phyloP scores from a whole-genome alignment of 2,113 vertebrate genomes.

The Verasper variegatus region DNA sequence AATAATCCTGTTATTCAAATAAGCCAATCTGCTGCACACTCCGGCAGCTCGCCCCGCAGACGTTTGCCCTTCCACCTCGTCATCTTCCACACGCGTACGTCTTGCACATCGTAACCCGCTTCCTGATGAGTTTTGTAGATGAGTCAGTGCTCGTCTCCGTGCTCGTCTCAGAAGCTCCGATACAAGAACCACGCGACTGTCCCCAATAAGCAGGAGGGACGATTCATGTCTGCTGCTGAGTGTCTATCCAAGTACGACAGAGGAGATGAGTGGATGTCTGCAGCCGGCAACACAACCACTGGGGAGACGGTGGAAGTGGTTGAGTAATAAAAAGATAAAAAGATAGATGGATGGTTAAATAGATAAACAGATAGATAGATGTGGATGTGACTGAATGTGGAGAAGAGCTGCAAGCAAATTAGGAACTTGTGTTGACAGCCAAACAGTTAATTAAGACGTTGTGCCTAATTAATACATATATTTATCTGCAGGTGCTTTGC shows the following conservation, averaged over 20 bases:
- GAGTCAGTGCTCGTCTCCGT: neutral
- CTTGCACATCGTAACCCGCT: neutral
- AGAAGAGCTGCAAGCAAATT: slow-evolving; percentile 1
- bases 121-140: neutral
- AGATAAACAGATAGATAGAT: no score
- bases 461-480: slow-evolving; percentile 8
- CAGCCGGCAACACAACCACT: neutral
- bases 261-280: slow-evolving; percentile 23
- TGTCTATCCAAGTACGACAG: neutral
- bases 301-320: neutral
- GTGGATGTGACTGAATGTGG: no score
- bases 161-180: neutral
- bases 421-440: slow-evolving; percentile 1
- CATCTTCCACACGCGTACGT: neutral
- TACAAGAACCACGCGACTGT: neutral
- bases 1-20: neutral
- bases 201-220: slow-evolving; percentile 10
- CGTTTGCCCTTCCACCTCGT: neutral
- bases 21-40: neutral
- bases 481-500: neutral
- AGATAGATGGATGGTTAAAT: no score
- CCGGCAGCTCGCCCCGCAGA: neutral
- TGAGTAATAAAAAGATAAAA: neutral
- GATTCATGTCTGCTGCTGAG: slow-evolving; percentile 8
- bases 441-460: slow-evolving; percentile 26